Evolutionary conservation across 2,888 invertebrate genomes (phyloP), one percentile per base, ranked within the genome.

Genomic region (Habrosyne pyritoides): DNA sequence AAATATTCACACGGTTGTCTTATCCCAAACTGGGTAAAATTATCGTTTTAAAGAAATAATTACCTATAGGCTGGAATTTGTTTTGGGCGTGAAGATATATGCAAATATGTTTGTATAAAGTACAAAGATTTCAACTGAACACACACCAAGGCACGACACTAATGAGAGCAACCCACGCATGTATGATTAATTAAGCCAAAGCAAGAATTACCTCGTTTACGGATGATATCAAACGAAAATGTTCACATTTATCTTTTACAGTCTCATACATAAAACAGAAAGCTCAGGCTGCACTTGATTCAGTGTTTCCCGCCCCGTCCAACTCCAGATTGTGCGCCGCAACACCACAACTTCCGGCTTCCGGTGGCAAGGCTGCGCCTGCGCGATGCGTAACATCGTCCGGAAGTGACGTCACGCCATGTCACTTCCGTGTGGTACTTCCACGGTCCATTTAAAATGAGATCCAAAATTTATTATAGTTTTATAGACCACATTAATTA

Each of bases 241-340:
- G 73, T 73, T 66, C 62, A 70, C 76, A 88, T 89, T 84, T 87
- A 87, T 87, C 83, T 84, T 86, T 82, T 71, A 86, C 81, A 83
- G 75, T 78, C 77, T 73, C 82, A 84, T 88, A 81, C 82, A 87
- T 89, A 86, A 87, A 88, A 87, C 80, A 86, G 79, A 79, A 80
- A 78, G 82, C 77, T 79, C 78, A 80, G 83, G 78, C 83, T 85
- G 85, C 85, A 88, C 86, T 90, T 90, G 90, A 91, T 92, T 88
- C 91, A 91, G 79, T 89, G 86, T 87, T 91, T 90, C 89, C 90
- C 88, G 88, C 84, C 24, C 24, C 83, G 80, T 78, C 81, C 85
- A 83, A 85, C 88, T 90, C 90, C 91, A 92, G 91, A 91, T 91
- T 91, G 91, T 86, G 87, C 81, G 82, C 88, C 84, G 82, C 87